phyloP scores from a whole-genome alignment of 2,797 vertebrate species.

The Mus spretus region DNA sequence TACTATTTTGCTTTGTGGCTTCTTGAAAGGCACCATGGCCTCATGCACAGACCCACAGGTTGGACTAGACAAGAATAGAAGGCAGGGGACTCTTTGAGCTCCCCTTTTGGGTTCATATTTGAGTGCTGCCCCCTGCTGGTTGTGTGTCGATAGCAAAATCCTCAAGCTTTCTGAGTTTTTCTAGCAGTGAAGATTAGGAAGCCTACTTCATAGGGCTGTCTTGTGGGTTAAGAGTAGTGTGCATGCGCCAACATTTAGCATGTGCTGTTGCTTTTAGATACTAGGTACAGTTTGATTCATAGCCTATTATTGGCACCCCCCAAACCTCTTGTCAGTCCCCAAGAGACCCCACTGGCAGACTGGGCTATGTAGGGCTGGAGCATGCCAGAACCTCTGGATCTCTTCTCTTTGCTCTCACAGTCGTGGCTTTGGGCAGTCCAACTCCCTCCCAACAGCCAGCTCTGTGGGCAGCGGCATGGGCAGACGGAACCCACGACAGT shows the following conservation, averaged over 20 bases:
- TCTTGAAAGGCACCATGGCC: not conserved
- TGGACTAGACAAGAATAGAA: not conserved
- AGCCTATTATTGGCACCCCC: not conserved
- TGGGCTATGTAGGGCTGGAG: too few species aligned
- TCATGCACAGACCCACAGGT: not conserved
- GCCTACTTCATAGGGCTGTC: not conserved
- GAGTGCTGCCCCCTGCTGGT: conserved; percentile 53
- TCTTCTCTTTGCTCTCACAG: conserved; percentile 83
- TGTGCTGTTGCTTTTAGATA: not conserved
- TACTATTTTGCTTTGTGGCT: not conserved
- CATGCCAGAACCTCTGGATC: fast-evolving
- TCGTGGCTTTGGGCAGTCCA: conserved; percentile 97
- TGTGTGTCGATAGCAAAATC: not conserved
- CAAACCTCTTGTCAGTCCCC: not conserved
- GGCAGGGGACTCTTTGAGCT: not conserved
- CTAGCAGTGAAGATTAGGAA: not conserved
- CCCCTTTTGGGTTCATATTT: not conserved
- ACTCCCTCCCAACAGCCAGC: conserved; percentile 95
- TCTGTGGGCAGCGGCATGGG: conserved; percentile 94
- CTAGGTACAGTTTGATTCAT: not conserved
- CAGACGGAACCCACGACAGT: conserved; percentile 96
- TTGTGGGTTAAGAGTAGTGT: fast-evolving
- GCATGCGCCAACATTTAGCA: not conserved
- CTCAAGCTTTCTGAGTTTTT: not conserved
- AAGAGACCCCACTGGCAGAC: not conserved